Conservation (phyloP, 1,140 invertebrate species). For the Brachionus rotundiformis region DNA sequence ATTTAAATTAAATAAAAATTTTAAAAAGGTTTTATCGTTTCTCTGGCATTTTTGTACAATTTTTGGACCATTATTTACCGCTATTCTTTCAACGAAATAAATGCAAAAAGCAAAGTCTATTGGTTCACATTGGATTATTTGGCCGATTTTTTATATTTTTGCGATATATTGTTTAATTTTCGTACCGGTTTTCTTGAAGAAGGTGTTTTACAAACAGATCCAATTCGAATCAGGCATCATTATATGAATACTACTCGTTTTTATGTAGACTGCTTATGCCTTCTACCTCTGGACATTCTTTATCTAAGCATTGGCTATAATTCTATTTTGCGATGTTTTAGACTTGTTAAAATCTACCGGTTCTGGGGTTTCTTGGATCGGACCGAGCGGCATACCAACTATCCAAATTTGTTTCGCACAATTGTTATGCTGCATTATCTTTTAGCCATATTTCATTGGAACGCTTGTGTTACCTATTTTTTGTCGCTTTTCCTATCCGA, state of each 20-base stretch:
- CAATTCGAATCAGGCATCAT: constrained; percentile 85
- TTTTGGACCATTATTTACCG: constrained; percentile 95
- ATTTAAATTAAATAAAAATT: constrained; percentile 63
- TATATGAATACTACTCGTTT: constrained; percentile 98
- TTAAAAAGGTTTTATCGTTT: constrained; percentile 76
- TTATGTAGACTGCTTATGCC: constrained; percentile 96
- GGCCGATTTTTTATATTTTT: constrained; percentile 89
- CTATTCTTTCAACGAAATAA: constrained; percentile 87
- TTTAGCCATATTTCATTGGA: constrained; percentile 98
- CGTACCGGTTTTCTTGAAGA: constrained; percentile 93
- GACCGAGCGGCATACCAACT: constrained; percentile 96
- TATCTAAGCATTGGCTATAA: constrained; percentile 97
- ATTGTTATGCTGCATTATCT: constrained; percentile 89
- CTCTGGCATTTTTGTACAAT: constrained; percentile 95
- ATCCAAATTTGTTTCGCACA: constrained; percentile 93
- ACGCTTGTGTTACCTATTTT: constrained; percentile 93
- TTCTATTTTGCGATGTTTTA: constrained; percentile 91
- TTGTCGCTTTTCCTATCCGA: constrained; percentile 43
- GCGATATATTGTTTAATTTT: constrained; percentile 95
- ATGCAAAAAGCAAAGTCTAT: constrained; percentile 75
- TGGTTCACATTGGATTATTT: constrained; percentile 97
- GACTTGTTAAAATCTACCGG: constrained; percentile 93
- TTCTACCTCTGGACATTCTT: constrained; percentile 93
- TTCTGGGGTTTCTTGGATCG: constrained; percentile 98
- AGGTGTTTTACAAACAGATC: constrained; percentile 91